Evolutionary conservation across 1,140 invertebrate species (phyloP), one percentile per base, ranked within the genome.

Genomic region (Trissolcus basalis): DNA sequence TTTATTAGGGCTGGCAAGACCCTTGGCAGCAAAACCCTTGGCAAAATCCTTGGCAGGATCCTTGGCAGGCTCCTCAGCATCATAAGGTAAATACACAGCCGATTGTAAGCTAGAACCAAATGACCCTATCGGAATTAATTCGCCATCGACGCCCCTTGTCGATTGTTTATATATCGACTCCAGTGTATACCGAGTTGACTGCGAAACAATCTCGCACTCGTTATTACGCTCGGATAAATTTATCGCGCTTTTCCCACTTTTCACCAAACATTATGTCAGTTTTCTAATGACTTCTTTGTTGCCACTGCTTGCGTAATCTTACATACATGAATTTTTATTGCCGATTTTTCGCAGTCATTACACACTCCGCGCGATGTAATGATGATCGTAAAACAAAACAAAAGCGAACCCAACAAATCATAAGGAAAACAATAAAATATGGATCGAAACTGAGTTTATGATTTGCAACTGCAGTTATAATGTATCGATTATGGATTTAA

Each of bases 21-120:
- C 36, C 43, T 12, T 44, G 43, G 43, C 43, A 39, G n/a, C 72
- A 74, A 73, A 69, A 78, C 59, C 80, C 74, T 51, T 79, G 70
- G 71, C 78, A 80, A 77, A 70, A 78, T 77, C 75, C 77, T 64
- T 82, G 81, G 81, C 78, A 81, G 61, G 49, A 77, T 53, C 77
- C 77, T 69, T 76, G 77, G 69, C 73, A 81, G 54, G 35, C 71
- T 41, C 81, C 71, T 41, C 81, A 85, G 58, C 78, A 45, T 48
- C 78, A 78, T 1, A 58, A 73, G 72, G 75, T 79, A 79, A 79
- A 64, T 27, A 27, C 1, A 27, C 19, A 6, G 19, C 19, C 19
- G 19, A 27, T 6, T 27, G 19, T 27, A 27, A 27, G 19, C 19
- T 27, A 6, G 6, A 27, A 27, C 19, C 2, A 27, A 27, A 27